A percentile compares a stretch with the other conserved stretches of the same genome.
Conservation (phyloP, 1,140 invertebrate species). For the Himalopsyche phryganea region DNA sequence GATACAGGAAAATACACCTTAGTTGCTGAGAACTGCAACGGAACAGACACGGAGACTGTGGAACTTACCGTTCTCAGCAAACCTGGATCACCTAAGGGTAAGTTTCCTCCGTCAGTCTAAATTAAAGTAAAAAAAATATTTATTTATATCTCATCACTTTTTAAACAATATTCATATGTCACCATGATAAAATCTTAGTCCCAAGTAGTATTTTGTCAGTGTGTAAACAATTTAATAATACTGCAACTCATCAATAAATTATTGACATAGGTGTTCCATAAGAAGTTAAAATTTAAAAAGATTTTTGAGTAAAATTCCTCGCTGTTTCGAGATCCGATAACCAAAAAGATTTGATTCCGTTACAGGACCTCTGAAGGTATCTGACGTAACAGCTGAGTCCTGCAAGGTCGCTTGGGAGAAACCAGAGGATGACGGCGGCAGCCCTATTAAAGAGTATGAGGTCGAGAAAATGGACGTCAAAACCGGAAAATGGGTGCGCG, state of each 20-base stretch:
- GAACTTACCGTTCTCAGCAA: slow-evolving; percentile 88
- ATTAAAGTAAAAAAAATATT: background rate
- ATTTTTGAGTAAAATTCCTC: no score
- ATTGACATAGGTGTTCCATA: no score
- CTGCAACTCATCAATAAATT: no score
- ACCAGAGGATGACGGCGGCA: slow-evolving; percentile 90
- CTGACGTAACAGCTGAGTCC: slow-evolving; percentile 79
- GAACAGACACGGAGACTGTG: slow-evolving; percentile 83
- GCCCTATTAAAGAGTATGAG: slow-evolving; percentile 91
- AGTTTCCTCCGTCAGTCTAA: background rate
- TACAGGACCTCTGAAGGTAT: slow-evolving; percentile 77
- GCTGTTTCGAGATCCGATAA: no score
- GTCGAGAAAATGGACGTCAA: slow-evolving; percentile 91
- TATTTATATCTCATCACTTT: no score
- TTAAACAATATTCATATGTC: no score
- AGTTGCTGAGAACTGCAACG: slow-evolving; percentile 84
- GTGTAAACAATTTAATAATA: no score
- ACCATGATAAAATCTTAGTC: no score
- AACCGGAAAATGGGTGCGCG: slow-evolving; percentile 86
- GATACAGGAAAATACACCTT: slow-evolving; percentile 92
- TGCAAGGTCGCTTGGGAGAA: slow-evolving; percentile 88
- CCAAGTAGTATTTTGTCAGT: no score
- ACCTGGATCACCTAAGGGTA: slow-evolving; percentile 76
- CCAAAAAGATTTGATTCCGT: no score
- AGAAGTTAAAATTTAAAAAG: no score